These are phyloP conservation scores for Cercopithecus neglectus DNA, from an alignment of 2,797 vertebrate genomes.

Conservation along the genomic window DNA sequence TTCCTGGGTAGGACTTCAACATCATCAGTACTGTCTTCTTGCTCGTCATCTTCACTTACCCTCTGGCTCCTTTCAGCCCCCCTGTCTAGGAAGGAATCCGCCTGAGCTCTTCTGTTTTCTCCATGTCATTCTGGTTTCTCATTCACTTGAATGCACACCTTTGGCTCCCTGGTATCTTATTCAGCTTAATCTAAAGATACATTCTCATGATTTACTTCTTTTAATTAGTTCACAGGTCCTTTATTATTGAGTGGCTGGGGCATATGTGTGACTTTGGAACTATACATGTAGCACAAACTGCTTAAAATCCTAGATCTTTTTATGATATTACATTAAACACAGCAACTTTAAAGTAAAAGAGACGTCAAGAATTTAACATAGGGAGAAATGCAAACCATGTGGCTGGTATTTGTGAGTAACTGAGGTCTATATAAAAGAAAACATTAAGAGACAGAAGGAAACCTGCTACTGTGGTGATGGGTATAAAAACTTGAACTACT, in stretches of 20 bases:
- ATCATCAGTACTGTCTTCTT: not conserved
- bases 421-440: not conserved
- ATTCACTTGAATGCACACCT: not conserved
- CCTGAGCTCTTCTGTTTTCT: not conserved
- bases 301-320: not conserved
- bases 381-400: not conserved
- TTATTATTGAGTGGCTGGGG: not conserved
- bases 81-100: too few relatives aligned
- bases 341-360: not conserved
- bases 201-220: not conserved
- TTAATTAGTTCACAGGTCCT: not conserved
- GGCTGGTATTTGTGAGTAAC: not conserved
- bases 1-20: not conserved
- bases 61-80: not conserved
- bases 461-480: rapidly evolving
- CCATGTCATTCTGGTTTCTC: not conserved
- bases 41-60: not conserved
- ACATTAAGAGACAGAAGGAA: not conserved
- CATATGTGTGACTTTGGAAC: not conserved
- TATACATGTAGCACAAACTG: not conserved
- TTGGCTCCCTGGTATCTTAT: not conserved
- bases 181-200: not conserved
- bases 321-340: not conserved
- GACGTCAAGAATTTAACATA: not conserved
- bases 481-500: not conserved